Conservation (phyloP, 2,113 vertebrate species). For the Cromileptes altivelis region DNA sequence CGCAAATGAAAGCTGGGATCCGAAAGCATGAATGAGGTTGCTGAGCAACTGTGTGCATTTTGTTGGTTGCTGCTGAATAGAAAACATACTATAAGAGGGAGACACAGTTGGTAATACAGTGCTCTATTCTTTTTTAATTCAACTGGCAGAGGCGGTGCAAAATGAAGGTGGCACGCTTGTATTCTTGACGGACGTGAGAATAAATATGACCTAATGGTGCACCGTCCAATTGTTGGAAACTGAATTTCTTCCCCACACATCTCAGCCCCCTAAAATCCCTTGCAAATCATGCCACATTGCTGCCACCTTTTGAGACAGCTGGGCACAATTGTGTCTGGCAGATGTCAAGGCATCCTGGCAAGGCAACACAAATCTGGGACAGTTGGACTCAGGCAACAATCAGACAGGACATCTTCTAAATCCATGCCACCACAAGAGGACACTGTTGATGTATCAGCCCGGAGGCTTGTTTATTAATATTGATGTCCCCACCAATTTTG, state of each 20-base stretch:
- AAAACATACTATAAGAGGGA: not conserved
- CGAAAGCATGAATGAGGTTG: slow-evolving; percentile 19
- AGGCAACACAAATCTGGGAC: slow-evolving; percentile 69
- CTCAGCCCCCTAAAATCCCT: slow-evolving; percentile 45
- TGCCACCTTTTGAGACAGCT: slow-evolving; percentile 71
- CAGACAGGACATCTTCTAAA: slow-evolving; percentile 43
- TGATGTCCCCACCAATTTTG: slow-evolving; percentile 39
- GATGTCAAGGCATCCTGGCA: slow-evolving; percentile 79
- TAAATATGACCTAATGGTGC: slow-evolving; percentile 70
- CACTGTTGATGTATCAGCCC: slow-evolving; percentile 74
- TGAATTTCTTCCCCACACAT: slow-evolving; percentile 44
- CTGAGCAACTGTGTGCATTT: slow-evolving; percentile 17
- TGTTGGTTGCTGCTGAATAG: not conserved
- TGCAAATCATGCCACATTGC: slow-evolving; percentile 68
- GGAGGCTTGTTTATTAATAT: slow-evolving; percentile 34
- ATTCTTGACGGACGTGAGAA: slow-evolving; percentile 62
- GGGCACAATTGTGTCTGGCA: slow-evolving; percentile 78
- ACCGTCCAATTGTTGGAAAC: slow-evolving; percentile 30
- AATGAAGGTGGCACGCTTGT: slow-evolving; percentile 44
- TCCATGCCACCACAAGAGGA: slow-evolving; percentile 73
- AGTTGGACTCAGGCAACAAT: slow-evolving; percentile 62
- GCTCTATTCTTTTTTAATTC: slow-evolving; percentile 7
- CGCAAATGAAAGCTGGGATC: not conserved
- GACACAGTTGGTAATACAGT: not conserved
- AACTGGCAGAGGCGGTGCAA: slow-evolving; percentile 21